These are phyloP conservation scores for Caenorhabditis uteleia DNA, from an alignment of 2,888 invertebrate genomes.

Conservation along the genomic window DNA sequence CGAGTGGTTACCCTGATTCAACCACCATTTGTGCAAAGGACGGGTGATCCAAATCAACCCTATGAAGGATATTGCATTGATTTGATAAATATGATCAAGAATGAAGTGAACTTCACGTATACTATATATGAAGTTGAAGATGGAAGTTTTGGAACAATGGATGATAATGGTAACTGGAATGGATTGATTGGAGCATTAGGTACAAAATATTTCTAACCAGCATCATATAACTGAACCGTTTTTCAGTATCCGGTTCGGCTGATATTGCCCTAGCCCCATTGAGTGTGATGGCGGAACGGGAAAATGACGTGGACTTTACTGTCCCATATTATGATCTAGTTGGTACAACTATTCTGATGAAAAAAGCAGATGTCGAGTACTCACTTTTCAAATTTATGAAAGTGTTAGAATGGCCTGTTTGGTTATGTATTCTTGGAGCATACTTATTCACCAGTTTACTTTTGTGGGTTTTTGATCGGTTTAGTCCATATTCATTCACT, in stretches of 20 bases:
- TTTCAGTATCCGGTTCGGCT: conserved; percentile 73
- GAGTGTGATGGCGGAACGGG: conserved; percentile 95
- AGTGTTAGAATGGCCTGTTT: conserved; percentile 87
- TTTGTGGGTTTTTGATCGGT: conserved; percentile 94
- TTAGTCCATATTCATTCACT: conserved; percentile 93
- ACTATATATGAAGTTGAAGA: conserved; percentile 81
- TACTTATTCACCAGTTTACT: conserved; percentile 92
- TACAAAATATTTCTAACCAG: conserved; percentile 1
- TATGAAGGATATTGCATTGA: conserved; percentile 88
- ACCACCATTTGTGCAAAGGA: conserved; percentile 73
- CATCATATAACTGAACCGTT: not conserved
- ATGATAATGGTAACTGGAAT: conserved; percentile 84
- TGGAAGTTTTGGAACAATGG: conserved; percentile 86
- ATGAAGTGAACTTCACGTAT: conserved; percentile 86
- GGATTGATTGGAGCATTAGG: conserved; percentile 76
- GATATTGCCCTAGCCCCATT: conserved; percentile 92
- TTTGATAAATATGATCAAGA: conserved; percentile 83
- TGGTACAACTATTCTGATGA: conserved; percentile 94
- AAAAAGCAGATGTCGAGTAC: conserved; percentile 84
- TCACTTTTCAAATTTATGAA: conserved; percentile 95
- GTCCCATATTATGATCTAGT: conserved; percentile 95
- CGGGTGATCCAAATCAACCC: conserved; percentile 38
- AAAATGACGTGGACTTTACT: conserved; percentile 95
- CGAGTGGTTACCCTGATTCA: conserved; percentile 68
- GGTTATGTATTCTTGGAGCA: conserved; percentile 92